Evolutionary conservation across 2,113 vertebrate genomes (phyloP).

Genomic region (Rhabdornis inornatus): DNA sequence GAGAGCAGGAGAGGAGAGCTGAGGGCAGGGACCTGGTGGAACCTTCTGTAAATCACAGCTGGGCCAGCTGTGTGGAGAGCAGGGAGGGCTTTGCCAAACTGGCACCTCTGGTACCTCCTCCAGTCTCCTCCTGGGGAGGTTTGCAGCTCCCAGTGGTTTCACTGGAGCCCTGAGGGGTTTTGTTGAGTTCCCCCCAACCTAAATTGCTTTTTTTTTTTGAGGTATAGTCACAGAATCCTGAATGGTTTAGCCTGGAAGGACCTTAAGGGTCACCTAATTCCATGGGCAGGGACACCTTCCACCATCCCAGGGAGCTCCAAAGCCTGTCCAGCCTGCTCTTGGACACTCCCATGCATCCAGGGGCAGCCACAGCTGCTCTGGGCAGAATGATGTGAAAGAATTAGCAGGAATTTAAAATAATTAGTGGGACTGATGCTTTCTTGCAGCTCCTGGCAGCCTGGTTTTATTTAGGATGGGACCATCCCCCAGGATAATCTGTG

Average conservation of each 20-base stretch:
- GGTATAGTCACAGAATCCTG: background rate
- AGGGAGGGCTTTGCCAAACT: background rate
- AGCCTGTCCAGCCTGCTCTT: background rate
- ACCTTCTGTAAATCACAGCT: background rate
- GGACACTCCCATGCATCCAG: background rate
- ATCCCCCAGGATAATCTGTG: background rate
- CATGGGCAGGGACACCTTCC: background rate
- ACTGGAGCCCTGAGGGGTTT: background rate
- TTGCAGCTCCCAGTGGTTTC: background rate
- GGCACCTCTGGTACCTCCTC: background rate
- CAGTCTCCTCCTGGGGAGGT: background rate
- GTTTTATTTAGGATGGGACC: background rate
- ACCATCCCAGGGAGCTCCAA: background rate
- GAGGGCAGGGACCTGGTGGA: background rate
- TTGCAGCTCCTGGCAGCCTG: background rate
- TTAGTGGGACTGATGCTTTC: background rate
- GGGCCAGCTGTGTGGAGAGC: background rate
- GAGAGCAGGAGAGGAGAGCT: background rate
- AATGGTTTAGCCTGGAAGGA: background rate
- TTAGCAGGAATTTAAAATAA: background rate
- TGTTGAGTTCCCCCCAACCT: background rate
- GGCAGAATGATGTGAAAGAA: background rate
- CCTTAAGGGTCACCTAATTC: background rate
- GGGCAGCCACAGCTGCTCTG: background rate
- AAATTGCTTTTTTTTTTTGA: background rate